Conservation (phyloP, 2,797 vertebrate species). For the Phataginus tetradactyla region DNA sequence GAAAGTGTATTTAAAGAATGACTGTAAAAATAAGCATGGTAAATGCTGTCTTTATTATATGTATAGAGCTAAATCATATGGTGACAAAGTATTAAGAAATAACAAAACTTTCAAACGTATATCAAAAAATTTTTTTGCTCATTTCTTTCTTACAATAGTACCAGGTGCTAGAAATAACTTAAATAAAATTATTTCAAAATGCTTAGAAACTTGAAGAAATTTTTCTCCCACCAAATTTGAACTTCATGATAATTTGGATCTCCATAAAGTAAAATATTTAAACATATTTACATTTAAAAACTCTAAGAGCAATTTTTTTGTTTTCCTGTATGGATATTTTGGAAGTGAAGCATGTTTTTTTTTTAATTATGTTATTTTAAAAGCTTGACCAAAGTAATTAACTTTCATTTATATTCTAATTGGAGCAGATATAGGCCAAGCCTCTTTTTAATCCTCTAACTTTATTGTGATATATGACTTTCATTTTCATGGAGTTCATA, state of each 20-base stretch:
- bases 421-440: background rate
- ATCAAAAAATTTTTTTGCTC: background rate
- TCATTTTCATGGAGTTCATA: background rate
- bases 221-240: background rate
- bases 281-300: background rate
- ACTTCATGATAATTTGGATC: background rate
- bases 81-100: background rate
- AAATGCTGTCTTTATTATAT: background rate
- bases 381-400: background rate
- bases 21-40: background rate
- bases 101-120: background rate
- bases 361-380: background rate
- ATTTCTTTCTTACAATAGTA: background rate
- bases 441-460: background rate
- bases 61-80: background rate
- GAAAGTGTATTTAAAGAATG: background rate
- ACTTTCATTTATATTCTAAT: background rate
- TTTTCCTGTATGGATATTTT: background rate
- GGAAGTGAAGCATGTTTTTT: background rate
- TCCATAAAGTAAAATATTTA: background rate
- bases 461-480: background rate
- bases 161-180: background rate
- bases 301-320: background rate
- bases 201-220: background rate
- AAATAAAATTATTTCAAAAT: background rate